These are phyloP conservation scores for Piaya cayana DNA, from an alignment of 2,113 vertebrate genomes.

Conservation along the genomic window DNA sequence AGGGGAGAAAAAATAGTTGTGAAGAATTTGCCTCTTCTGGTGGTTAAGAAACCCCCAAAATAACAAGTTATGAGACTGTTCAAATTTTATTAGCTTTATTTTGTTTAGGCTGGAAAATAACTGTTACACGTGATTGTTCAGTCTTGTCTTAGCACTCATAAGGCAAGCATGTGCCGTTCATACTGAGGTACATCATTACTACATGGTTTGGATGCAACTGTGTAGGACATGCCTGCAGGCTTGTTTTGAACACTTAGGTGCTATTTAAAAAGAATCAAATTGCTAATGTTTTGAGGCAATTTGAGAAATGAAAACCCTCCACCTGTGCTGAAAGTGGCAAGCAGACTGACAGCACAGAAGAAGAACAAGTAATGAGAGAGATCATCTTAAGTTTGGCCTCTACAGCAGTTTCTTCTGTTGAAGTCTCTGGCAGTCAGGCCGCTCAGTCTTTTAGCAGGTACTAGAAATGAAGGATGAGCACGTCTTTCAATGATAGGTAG, in stretches of 20 bases:
- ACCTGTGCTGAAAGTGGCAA: background rate
- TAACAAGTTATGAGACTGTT: background rate
- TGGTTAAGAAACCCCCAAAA: background rate
- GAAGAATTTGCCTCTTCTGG: background rate
- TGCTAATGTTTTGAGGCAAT: background rate
- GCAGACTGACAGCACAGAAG: background rate
- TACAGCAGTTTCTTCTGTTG: background rate
- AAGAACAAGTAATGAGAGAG: background rate
- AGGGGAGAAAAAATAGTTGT: background rate
- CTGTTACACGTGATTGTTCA: background rate
- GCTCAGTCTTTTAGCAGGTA: slow-evolving; percentile 9
- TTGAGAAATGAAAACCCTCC: background rate
- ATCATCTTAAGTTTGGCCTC: background rate
- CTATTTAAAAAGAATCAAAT: background rate
- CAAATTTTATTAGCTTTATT: background rate
- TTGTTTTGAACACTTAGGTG: background rate
- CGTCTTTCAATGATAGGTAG: slow-evolving; percentile 32
- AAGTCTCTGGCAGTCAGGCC: background rate
- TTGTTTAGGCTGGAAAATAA: background rate
- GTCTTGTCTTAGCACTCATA: background rate
- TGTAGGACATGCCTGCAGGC: background rate
- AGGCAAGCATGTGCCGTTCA: background rate
- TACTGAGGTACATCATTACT: background rate
- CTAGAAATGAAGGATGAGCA: slow-evolving; percentile 24
- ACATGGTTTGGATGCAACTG: background rate